phyloP scores from a whole-genome alignment of 2,113 vertebrate genomes.

The Anolis sagrei region DNA sequence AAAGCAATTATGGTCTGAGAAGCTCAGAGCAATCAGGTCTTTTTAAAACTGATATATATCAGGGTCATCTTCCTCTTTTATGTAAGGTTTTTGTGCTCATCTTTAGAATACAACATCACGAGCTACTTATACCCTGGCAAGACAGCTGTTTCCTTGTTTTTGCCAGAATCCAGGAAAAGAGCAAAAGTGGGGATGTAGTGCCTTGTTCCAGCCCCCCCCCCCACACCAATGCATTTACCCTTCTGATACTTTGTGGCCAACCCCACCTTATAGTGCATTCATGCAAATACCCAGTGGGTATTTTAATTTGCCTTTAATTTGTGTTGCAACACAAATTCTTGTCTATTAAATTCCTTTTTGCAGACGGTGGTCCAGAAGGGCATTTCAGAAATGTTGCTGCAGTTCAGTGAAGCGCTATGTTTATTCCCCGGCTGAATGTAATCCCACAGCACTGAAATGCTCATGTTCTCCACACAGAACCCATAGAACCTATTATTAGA shows the following conservation, averaged over 20 bases:
- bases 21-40: not conserved
- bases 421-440: not conserved
- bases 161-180: not conserved
- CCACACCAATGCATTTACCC: not conserved
- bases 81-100: too few relatives aligned
- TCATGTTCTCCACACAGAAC: not conserved
- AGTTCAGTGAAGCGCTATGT: slow-evolving; percentile 4
- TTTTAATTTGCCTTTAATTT: not conserved
- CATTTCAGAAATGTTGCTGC: not conserved
- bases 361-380: not conserved
- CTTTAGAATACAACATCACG: not conserved
- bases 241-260: not conserved
- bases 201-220: not conserved
- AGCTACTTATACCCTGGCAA: not conserved
- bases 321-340: slow-evolving; percentile 13
- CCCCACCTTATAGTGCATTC: not conserved
- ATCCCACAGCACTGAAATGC: not conserved
- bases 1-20: not conserved
- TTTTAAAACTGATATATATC: too few relatives aligned
- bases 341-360: slow-evolving; percentile 1
- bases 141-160: not conserved
- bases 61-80: too few relatives aligned
- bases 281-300: not conserved
- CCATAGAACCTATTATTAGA: not conserved
- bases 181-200: too few relatives aligned